These are phyloP conservation scores for Arvicanthis niloticus DNA, from an alignment of 2,113 vertebrate species.

Conservation along the genomic window DNA sequence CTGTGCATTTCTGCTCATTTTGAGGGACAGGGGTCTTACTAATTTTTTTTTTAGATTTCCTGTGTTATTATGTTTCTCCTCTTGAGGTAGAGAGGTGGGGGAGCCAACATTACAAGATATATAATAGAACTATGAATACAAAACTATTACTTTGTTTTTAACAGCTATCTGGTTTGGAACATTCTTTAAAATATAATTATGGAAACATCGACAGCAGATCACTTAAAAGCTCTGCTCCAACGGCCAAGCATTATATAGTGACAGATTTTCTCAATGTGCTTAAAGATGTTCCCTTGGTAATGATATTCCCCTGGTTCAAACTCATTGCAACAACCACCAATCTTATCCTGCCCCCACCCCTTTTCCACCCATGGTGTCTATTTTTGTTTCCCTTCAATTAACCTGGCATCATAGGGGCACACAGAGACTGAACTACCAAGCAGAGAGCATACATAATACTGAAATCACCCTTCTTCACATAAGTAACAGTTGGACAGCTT, in stretches of 20 bases:
- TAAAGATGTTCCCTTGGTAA: conserved; percentile 27
- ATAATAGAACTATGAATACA: neutral
- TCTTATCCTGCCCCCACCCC: too few relatives aligned
- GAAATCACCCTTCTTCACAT: neutral
- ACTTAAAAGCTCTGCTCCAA: neutral
- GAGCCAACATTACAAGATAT: neutral
- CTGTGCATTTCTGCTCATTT: neutral
- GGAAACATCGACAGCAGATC: neutral
- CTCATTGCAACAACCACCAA: neutral
- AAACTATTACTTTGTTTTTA: neutral
- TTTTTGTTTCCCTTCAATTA: neutral
- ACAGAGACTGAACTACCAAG: neutral
- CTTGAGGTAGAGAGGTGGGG: neutral
- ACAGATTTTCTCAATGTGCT: conserved; percentile 47
- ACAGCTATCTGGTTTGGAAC: neutral
- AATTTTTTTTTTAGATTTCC: neutral
- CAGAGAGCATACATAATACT: neutral
- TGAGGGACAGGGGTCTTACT: neutral
- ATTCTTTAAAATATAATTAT: neutral
- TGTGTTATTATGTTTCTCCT: neutral
- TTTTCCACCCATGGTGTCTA: neutral
- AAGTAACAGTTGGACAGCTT: neutral
- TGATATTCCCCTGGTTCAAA: neutral
- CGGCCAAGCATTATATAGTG: neutral
- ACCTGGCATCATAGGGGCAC: neutral